phyloP scores from a whole-genome alignment of 2,888 invertebrate species.

The Cantharis nigra region DNA sequence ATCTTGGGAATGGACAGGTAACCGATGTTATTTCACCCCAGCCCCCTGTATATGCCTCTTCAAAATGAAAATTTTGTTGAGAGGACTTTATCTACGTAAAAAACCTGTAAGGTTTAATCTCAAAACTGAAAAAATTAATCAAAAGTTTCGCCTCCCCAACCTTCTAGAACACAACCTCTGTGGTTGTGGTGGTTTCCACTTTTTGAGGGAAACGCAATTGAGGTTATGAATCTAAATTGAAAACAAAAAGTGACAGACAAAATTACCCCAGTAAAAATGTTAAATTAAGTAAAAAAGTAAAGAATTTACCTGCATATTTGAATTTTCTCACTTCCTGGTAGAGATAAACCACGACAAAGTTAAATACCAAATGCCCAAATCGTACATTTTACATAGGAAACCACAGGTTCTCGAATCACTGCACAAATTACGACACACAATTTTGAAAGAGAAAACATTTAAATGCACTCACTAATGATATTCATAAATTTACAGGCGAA shows the following conservation, averaged over 20 bases:
- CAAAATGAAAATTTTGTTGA: too few relatives aligned
- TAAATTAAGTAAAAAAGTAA: background rate
- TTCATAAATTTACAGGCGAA: slow-evolving; percentile 22
- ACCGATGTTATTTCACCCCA: too few relatives aligned
- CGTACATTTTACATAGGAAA: background rate
- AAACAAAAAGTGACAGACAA: background rate
- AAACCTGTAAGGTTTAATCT: too few relatives aligned
- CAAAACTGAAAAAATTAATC: too few relatives aligned
- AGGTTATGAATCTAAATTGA: background rate
- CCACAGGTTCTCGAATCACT: background rate
- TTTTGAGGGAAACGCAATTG: background rate
- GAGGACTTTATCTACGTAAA: too few relatives aligned
- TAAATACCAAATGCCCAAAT: background rate
- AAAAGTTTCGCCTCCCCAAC: too few relatives aligned
- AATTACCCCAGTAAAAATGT: background rate
- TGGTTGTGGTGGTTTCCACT: background rate
- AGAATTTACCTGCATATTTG: background rate
- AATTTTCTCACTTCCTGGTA: background rate
- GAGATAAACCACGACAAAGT: background rate
- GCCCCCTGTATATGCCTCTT: too few relatives aligned
- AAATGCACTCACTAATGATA: slow-evolving; percentile 10
- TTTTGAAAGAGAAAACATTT: background rate
- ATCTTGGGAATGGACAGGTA: too few relatives aligned
- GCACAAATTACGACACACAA: background rate
- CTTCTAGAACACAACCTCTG: background rate